Evolutionary conservation across 2,888 invertebrate species (phyloP).

Genomic region (Tipula confusa): DNA sequence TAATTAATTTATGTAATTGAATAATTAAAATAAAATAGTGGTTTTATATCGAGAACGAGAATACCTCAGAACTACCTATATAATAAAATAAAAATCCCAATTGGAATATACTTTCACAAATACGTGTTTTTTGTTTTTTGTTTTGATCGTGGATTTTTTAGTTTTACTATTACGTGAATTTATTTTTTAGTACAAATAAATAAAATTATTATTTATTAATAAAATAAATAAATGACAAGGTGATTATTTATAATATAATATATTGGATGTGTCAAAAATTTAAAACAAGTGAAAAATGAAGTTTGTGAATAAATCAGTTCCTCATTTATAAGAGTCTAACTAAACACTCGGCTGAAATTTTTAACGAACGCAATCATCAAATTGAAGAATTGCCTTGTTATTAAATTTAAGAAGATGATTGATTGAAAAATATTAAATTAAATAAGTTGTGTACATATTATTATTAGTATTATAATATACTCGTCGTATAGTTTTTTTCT

Average conservation of each 20-base stretch:
- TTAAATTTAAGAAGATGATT: slow-evolving; percentile 20
- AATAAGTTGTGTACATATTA: background rate
- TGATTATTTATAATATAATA: background rate
- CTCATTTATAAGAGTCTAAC: background rate
- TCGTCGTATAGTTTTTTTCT: background rate
- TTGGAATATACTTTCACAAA: slow-evolving; percentile 25
- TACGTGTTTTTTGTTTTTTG: background rate
- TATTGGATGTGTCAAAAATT: background rate
- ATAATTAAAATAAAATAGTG: slow-evolving; percentile 21
- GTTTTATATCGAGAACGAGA: background rate
- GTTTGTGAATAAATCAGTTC: background rate
- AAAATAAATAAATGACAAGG: background rate
- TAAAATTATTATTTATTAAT: background rate
- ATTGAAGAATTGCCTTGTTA: slow-evolving; percentile 25
- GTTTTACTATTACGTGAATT: background rate
- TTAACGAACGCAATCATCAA: background rate
- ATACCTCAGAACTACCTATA: background rate
- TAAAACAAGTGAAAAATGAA: background rate
- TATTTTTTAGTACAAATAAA: background rate
- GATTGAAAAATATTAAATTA: slow-evolving; percentile 16
- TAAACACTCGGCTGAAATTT: background rate
- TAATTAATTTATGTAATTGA: background rate
- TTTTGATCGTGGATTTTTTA: background rate
- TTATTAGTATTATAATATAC: too few species aligned
- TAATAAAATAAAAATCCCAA: background rate